A percentile compares a stretch with the other conserved stretches of the same genome.
Conservation (phyloP, 2,113 vertebrate species). For the Barnardius zonarius region DNA sequence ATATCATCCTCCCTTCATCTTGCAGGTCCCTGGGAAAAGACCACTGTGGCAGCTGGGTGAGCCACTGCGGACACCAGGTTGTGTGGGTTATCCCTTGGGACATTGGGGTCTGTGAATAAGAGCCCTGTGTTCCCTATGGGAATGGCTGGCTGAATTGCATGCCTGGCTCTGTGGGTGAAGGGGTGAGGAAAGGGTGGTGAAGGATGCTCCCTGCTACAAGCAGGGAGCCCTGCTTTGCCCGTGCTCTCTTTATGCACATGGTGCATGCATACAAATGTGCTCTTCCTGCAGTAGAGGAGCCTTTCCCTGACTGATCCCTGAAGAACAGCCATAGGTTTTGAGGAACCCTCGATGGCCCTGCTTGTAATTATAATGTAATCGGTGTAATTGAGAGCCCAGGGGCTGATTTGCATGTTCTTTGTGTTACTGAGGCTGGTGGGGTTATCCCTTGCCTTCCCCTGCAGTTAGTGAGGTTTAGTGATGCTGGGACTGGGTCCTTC, state of each 20-base stretch:
- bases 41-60: neutral
- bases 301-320: slow-evolving; percentile 53
- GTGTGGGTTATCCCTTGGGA: fast-evolving
- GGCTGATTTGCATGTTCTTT: slow-evolving; percentile 43
- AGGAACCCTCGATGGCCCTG: slow-evolving; percentile 60
- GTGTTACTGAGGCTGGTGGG: slow-evolving; percentile 26
- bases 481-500: neutral
- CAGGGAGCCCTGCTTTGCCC: neutral
- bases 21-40: neutral
- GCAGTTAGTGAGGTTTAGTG: neutral
- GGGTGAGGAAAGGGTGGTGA: neutral
- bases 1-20: fast-evolving
- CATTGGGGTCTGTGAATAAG: fast-evolving
- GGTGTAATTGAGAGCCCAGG: slow-evolving; percentile 68
- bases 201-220: neutral
- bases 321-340: slow-evolving; percentile 58
- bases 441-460: neutral
- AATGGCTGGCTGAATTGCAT: fast-evolving
- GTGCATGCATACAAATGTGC: slow-evolving; percentile 49
- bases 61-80: fast-evolving
- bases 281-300: slow-evolving; percentile 36
- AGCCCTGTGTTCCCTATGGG: fast-evolving
- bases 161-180: fast-evolving
- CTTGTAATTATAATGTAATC: slow-evolving; percentile 72
- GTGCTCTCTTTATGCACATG: neutral